Conservation (phyloP, 2,113 vertebrate species). For the Thomomys bottae region DNA sequence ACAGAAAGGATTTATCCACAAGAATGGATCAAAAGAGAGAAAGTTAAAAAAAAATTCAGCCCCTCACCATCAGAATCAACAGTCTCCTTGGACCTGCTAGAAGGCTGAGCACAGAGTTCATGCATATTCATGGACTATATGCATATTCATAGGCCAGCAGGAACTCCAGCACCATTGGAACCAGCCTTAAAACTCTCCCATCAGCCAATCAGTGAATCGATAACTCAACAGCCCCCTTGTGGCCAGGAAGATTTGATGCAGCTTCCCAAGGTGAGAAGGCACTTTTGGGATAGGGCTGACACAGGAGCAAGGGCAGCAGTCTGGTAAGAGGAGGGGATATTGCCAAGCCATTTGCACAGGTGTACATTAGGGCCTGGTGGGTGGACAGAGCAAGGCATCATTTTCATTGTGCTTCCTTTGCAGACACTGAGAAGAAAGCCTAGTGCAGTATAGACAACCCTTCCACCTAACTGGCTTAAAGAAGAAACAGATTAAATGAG, state of each 20-base stretch:
- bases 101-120: constrained; percentile 36
- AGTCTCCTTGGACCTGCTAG: constrained; percentile 63
- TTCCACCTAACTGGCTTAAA: background rate
- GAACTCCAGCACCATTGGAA: constrained; percentile 66
- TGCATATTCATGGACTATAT: constrained; percentile 52
- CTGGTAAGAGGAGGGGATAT: background rate
- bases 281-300: background rate
- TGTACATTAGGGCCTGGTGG: background rate
- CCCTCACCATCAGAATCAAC: background rate
- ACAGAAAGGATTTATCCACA: constrained; percentile 1
- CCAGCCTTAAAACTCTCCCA: constrained; percentile 38
- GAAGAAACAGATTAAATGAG: constrained; percentile 66
- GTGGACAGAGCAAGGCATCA: background rate
- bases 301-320: background rate
- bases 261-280: constrained; percentile 10
- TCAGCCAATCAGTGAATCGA: constrained; percentile 54
- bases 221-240: constrained; percentile 63
- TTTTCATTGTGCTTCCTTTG: background rate
- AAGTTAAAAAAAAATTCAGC: background rate
- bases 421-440: background rate
- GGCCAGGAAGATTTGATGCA: constrained; percentile 63
- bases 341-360: background rate
- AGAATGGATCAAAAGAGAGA: too few species aligned
- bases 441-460: background rate
- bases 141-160: constrained; percentile 62